phyloP scores from a whole-genome alignment of 2,797 vertebrate genomes.

The Cottoperca gobio region DNA sequence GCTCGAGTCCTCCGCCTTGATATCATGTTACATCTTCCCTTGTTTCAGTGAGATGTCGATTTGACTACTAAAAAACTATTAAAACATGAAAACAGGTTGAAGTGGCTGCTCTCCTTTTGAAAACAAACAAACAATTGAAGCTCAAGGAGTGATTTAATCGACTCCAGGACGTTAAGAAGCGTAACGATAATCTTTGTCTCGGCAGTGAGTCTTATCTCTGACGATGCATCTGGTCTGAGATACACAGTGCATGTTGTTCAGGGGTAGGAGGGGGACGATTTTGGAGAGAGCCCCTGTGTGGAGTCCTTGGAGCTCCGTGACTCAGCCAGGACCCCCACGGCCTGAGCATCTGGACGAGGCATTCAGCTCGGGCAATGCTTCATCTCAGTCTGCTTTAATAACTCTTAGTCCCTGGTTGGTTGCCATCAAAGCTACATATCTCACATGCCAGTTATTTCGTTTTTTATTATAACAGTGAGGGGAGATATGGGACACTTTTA shows the following conservation, averaged over 20 bases:
- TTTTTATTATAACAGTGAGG: conserved; percentile 39
- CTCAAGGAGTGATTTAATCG: conserved; percentile 32
- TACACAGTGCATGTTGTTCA: conserved; percentile 39
- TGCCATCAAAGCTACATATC: conserved; percentile 52
- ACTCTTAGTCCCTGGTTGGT: conserved; percentile 43
- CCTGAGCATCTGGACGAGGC: conserved; percentile 79
- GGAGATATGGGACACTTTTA: conserved; percentile 19
- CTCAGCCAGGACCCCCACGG: conserved; percentile 78
- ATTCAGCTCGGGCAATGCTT: conserved; percentile 54
- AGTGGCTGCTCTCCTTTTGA: conserved; percentile 15
- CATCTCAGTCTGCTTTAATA: conserved; percentile 63
- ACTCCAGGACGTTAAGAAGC: conserved; percentile 36
- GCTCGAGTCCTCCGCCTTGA: conserved; percentile 27
- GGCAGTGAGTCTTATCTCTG: conserved; percentile 61
- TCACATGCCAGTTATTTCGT: conserved; percentile 23
- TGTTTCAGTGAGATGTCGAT: conserved; percentile 3
- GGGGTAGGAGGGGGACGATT: conserved; percentile 17
- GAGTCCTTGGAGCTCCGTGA: conserved; percentile 73
- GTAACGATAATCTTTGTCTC: conserved; percentile 49
- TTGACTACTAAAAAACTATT: conserved; percentile 11
- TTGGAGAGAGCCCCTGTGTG: conserved; percentile 47
- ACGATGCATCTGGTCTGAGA: conserved; percentile 63
- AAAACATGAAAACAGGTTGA: conserved; percentile 14
- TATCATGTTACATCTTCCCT: conserved; percentile 16
- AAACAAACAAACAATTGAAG: conserved; percentile 8